Conservation (phyloP, 2,113 vertebrate genomes). For the Spea bombifrons region DNA sequence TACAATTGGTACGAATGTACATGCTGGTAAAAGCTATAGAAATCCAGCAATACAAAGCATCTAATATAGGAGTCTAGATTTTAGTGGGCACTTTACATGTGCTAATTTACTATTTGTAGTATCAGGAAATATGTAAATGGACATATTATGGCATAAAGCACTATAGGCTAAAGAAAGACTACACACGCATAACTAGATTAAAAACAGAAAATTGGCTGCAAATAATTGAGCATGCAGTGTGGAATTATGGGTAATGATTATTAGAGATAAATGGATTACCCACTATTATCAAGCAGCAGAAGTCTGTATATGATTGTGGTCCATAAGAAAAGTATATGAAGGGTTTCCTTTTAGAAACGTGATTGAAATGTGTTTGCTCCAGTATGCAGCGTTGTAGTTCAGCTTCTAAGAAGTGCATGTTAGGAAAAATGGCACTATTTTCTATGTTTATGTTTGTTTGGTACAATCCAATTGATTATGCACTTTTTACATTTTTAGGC, state of each 20-base stretch:
- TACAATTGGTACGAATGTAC: slow-evolving; percentile 4
- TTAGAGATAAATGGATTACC: too few relatives aligned
- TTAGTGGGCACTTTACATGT: background rate
- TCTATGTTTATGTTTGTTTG: background rate
- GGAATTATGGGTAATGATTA: too few relatives aligned
- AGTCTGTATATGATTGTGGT: too few relatives aligned
- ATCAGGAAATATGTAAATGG: slow-evolving; percentile 2
- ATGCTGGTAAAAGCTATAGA: slow-evolving; percentile 30
- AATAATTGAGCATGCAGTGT: too few relatives aligned
- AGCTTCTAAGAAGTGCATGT: background rate
- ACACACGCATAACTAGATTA: slow-evolving; percentile 4
- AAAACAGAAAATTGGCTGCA: background rate
- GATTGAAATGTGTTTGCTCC: background rate
- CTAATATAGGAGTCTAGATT: background rate
- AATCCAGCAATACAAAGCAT: background rate
- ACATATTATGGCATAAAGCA: background rate
- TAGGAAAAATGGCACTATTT: background rate
- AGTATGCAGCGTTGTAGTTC: background rate
- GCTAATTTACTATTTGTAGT: background rate
- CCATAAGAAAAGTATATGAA: background rate
- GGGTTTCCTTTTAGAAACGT: background rate
- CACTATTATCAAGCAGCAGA: too few relatives aligned
- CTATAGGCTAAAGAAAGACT: background rate
- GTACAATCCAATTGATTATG: background rate
- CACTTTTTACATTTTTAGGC: background rate